These are phyloP conservation scores for Aspidiotus destructor DNA, from an alignment of 2,888 invertebrate species.

Conservation along the genomic window DNA sequence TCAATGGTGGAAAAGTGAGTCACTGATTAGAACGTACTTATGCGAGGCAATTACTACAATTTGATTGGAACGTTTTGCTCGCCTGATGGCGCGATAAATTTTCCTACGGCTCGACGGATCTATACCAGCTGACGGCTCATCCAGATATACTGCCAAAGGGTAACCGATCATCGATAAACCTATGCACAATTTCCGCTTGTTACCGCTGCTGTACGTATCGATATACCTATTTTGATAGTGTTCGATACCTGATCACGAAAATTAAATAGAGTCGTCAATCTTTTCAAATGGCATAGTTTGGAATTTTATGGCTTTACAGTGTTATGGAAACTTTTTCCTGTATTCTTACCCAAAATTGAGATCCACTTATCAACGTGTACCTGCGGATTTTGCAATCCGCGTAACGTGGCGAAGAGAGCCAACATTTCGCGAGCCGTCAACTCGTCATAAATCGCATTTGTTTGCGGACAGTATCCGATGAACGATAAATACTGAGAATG, in stretches of 20 bases:
- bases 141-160: slow-evolving; percentile 59
- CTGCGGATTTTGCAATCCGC: slow-evolving; percentile 51
- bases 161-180: slow-evolving; percentile 60
- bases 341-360: slow-evolving; percentile 35
- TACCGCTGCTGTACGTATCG: slow-evolving; percentile 56
- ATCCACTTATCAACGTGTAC: slow-evolving; percentile 38
- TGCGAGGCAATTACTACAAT: slow-evolving; percentile 75
- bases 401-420: slow-evolving; percentile 57
- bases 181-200: slow-evolving; percentile 62
- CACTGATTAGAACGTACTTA: slow-evolving; percentile 39
- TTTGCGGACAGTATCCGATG: slow-evolving; percentile 87
- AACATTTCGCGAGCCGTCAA: slow-evolving; percentile 68
- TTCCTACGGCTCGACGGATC: slow-evolving; percentile 71
- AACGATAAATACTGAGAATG: slow-evolving; percentile 53
- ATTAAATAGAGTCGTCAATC: not conserved
- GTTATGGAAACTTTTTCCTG: not conserved
- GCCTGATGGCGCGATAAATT: slow-evolving; percentile 65
- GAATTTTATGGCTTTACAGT: not conserved
- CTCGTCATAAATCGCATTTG: slow-evolving; percentile 66
- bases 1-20: not conserved
- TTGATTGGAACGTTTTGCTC: slow-evolving; percentile 58
- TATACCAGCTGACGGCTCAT: slow-evolving; percentile 54
- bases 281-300: not conserved
- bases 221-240: slow-evolving; percentile 35
- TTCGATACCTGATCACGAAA: slow-evolving; percentile 28